Base-by-base conservation (phyloP, 2,797 vertebrate genomes). In the Notolepis coatsorum region DNA sequence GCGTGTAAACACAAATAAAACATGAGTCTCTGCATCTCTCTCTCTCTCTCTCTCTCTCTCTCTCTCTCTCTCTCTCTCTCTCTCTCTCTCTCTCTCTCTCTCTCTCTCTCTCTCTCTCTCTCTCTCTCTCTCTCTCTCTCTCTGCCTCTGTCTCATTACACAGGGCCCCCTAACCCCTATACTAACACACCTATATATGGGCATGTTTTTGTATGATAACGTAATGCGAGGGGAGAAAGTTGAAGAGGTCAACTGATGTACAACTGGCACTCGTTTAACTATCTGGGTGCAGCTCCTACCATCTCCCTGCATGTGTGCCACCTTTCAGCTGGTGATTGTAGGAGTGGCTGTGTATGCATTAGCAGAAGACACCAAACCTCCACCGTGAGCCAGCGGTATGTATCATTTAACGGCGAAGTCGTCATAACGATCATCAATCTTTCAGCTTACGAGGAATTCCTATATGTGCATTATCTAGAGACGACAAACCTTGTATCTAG, bases 211-310 rank as follows among this genome's bases (percentile, higher is more conserved):
- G 24, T 13, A 52, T 9, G 38, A 18, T 1, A 5, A 45, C 41
- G 68, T 55, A 46, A 63, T 7, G 1, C 17, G n/a, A 54, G 57
- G 65, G 45, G 39, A 71, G n/a, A 21, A 33, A 55, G 74, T 70
- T 68, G 33, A 68, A 51, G 33, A 55, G 78, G 51, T 65, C 59
- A 41, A 41, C 65, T 67, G 65, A 75, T 70, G 47, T 43, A 65
- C 24, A 15, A 4, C 63, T 49, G 54, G 49, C 41, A 48, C 41
- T 4, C 3, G 37, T 42, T 43, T 58, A 20, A 60, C 53, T 37
- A 48, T 4, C 41, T 17, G 0, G 53, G 20, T 20, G 50, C 0
- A 2, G 50, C 35, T 38, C 30, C 35, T 15, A 1, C 60, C 17
- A 37, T n/a, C n/a, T n/a, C n/a, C n/a, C n/a, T n/a, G n/a, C n/a